Conservation (phyloP, 2,888 invertebrate species). For the Pollenia griseotomentosa region DNA sequence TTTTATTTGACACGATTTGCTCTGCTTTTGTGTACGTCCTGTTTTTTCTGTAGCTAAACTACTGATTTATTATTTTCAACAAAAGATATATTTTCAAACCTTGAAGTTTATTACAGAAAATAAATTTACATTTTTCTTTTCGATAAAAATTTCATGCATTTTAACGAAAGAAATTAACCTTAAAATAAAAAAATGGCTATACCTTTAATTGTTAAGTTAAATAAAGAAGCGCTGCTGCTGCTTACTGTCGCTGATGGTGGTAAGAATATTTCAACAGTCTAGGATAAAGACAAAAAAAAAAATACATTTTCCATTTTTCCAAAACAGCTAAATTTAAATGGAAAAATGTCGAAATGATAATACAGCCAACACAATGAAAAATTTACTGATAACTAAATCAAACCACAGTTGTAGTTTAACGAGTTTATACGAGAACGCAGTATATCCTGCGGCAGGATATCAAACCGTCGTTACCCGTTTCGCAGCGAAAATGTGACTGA, state of each 20-base stretch:
- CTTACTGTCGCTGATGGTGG: not conserved
- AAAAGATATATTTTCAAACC: not conserved
- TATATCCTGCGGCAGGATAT: constrained; percentile 70
- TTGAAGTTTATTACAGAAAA: constrained; percentile 18
- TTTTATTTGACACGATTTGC: constrained; percentile 23
- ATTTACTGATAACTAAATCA: constrained; percentile 4
- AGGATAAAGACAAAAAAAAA: not conserved
- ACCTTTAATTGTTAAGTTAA: not conserved
- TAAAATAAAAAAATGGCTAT: constrained; percentile 11
- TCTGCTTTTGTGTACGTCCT: not conserved
- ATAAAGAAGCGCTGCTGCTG: not conserved
- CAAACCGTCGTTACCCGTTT: constrained; percentile 70
- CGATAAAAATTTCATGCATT: constrained; percentile 30
- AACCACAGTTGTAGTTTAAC: not conserved
- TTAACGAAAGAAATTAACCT: constrained; percentile 45
- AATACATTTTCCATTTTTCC: not conserved
- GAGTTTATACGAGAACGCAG: constrained; percentile 23
- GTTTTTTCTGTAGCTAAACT: not conserved
- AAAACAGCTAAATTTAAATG: not conserved
- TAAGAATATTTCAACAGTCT: not conserved
- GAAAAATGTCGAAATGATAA: constrained; percentile 15
- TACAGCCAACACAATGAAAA: constrained; percentile 3
- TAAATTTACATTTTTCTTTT: constrained; percentile 39
- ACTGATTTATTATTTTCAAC: constrained; percentile 10
- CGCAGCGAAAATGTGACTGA: constrained; percentile 67